Conservation (phyloP, 2,888 invertebrate species). For the Cinara cedri region DNA sequence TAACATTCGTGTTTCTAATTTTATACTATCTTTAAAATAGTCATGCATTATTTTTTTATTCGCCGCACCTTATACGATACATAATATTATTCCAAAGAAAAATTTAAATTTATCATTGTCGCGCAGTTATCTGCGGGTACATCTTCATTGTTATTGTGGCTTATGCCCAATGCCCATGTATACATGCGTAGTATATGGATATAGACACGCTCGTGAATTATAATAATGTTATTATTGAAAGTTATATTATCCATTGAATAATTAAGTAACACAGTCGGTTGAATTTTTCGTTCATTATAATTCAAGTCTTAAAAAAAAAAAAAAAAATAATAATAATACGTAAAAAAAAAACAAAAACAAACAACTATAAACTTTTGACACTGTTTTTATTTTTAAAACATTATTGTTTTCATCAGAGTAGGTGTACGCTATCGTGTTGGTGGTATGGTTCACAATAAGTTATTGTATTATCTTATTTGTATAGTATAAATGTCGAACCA, state of each 20-base stretch:
- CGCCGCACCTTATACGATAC: too few relatives aligned
- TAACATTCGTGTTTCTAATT: neutral
- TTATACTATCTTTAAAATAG: neutral
- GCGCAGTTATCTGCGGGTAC: neutral
- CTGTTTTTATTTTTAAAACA: neutral
- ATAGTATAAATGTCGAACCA: too few relatives aligned
- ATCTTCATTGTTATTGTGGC: neutral
- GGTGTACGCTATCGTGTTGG: too few relatives aligned
- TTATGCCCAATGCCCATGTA: neutral
- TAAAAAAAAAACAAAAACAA: neutral
- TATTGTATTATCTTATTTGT: too few relatives aligned
- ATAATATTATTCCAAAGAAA: neutral
- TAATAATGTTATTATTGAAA: too few relatives aligned
- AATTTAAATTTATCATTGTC: neutral
- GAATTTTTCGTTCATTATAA: neutral
- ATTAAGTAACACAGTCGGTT: too few relatives aligned
- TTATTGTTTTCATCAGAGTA: too few relatives aligned
- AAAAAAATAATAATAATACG: neutral
- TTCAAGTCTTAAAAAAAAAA: neutral
- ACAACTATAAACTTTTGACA: neutral
- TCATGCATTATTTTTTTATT: neutral
- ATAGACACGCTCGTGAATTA: neutral
- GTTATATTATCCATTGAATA: constrained; percentile 13
- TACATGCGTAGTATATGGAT: neutral
- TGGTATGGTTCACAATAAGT: too few relatives aligned